phyloP scores from a whole-genome alignment of 2,888 invertebrate genomes.

The Smittia aterrima region DNA sequence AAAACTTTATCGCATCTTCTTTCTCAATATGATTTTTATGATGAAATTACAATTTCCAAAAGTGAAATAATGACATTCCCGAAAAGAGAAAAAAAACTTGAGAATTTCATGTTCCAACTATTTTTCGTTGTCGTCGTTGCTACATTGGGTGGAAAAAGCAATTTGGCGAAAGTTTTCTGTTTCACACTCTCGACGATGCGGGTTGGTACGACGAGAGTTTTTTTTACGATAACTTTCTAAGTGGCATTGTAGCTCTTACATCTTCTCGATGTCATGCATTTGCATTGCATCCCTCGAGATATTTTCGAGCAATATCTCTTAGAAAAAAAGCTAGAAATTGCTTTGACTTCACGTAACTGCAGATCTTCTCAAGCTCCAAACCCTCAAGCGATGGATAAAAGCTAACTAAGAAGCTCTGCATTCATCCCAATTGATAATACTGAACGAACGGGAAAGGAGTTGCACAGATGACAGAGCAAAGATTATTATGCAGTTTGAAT shows the following conservation, averaged over 20 bases:
- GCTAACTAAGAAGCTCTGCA: too few species aligned
- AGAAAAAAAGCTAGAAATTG: too few species aligned
- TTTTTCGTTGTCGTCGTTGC: not conserved
- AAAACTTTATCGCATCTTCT: not conserved
- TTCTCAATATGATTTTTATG: conserved; percentile 27
- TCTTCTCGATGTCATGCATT: conserved; percentile 3
- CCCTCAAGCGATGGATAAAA: too few species aligned
- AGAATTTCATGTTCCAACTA: not conserved
- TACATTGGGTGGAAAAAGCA: conserved; percentile 3
- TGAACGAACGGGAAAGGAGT: too few species aligned
- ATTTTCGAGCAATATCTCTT: too few species aligned
- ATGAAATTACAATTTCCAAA: conserved; percentile 15
- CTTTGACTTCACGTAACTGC: too few species aligned
- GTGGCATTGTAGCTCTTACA: conserved; percentile 2
- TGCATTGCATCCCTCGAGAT: not conserved
- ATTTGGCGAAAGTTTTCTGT: conserved; percentile 10
- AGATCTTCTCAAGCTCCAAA: too few species aligned
- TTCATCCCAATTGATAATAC: too few species aligned
- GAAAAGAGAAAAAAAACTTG: not conserved
- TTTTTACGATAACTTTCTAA: not conserved
- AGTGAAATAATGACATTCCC: conserved; percentile 34
- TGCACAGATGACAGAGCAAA: conserved; percentile 26
- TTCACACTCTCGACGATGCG: not conserved
- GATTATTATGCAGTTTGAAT: conserved; percentile 39
- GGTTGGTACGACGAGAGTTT: not conserved